These are phyloP conservation scores for Podarcis siculus DNA, from an alignment of 2,797 vertebrate species.

Conservation along the genomic window DNA sequence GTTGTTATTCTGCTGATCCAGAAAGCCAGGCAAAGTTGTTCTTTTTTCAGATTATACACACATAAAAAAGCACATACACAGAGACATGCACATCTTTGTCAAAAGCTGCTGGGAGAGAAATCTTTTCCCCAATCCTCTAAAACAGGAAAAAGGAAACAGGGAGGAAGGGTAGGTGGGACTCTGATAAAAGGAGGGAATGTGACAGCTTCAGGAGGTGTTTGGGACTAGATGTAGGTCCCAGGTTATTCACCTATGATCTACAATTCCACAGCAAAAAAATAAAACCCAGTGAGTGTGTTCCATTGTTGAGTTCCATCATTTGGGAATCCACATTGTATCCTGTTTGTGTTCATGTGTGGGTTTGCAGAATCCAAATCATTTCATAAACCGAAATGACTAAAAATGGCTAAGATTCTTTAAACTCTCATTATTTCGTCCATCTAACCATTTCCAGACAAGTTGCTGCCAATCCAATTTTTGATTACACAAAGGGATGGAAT, in stretches of 20 bases:
- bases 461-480: constrained; percentile 17
- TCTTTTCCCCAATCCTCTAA: background rate
- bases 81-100: no score
- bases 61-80: no score
- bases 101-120: no score
- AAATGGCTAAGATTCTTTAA: constrained; percentile 37
- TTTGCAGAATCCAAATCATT: constrained; percentile 34
- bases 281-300: background rate
- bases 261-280: background rate
- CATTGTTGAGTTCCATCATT: background rate
- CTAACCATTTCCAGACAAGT: constrained; percentile 45
- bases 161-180: background rate
- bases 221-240: background rate
- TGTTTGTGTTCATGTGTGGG: background rate
- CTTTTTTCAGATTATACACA: no score
- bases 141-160: background rate
- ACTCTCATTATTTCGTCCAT: constrained; percentile 45
- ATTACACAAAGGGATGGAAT: constrained; percentile 46
- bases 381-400: constrained; percentile 46
- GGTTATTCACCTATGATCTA: background rate
- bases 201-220: background rate
- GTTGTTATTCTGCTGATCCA: no score
- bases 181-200: background rate
- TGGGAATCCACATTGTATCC: background rate
- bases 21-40: no score